phyloP scores from a whole-genome alignment of 2,113 vertebrate species.

The Anseranas semipalmata region DNA sequence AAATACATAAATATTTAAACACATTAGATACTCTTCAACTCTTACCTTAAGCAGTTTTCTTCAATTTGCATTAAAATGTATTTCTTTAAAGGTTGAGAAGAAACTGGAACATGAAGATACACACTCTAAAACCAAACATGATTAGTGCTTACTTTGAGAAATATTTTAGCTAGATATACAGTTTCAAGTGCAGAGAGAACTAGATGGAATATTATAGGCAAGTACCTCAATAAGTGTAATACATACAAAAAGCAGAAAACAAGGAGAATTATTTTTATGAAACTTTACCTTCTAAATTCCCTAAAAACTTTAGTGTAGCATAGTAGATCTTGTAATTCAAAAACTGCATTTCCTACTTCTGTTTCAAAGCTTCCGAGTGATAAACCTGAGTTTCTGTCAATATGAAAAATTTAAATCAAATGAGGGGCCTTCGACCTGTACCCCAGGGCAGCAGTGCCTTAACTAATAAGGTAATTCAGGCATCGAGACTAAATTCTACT shows the following conservation, averaged over 20 bases:
- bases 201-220: neutral
- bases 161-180: slow-evolving; percentile 5
- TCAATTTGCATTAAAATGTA: slow-evolving; percentile 19
- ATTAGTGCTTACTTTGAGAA: slow-evolving; percentile 1
- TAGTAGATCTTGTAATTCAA: neutral
- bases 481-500: neutral
- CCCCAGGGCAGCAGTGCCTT: neutral
- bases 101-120: neutral
- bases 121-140: neutral
- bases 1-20: slow-evolving; percentile 43
- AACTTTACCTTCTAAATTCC: neutral
- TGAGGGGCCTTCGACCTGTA: neutral
- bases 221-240: neutral
- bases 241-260: neutral
- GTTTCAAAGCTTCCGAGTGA: neutral
- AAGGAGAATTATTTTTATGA: neutral
- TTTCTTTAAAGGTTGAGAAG: slow-evolving; percentile 4
- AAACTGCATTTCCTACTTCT: neutral
- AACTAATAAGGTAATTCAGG: neutral
- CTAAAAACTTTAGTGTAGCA: neutral
- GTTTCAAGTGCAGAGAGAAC: neutral
- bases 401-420: neutral
- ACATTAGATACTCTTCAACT: slow-evolving; percentile 27
- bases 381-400: neutral
- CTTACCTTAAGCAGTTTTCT: slow-evolving; percentile 37